Base-by-base conservation (phyloP, 1,140 invertebrate genomes). In the Steinernema feltiae region DNA sequence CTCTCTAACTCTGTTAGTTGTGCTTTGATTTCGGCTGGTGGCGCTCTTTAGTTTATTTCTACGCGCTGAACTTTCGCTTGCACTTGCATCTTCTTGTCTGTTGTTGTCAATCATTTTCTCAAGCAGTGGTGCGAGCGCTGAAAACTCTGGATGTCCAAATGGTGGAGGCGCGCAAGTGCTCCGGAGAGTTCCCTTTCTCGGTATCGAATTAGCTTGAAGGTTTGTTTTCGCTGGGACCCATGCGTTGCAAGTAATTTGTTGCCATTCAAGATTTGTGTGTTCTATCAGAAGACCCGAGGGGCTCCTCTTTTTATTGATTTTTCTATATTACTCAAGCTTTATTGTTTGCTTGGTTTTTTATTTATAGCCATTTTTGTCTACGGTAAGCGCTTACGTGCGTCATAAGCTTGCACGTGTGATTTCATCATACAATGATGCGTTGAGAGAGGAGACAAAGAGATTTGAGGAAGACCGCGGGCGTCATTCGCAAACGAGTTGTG, bases 61-160 rank as follows among this genome's bases (percentile, higher is more conserved):
- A 41, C 7, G 7, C 18, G 7, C 35, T 41, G 7, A 41, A 41
- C n/a, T n/a, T n/a, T n/a, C n/a, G n/a, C n/a, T n/a, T n/a, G n/a
- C n/a, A 46, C 7, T n/a, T 46, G 41, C 41, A 46, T 12, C 7
- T 46, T 46, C 41, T 46, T 46, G 41, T 46, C 41, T 7, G 7
- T 46, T n/a, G 41, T n/a, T 7, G n/a, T 46, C n/a, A n/a, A n/a
- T n/a, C n/a, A n/a, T n/a, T n/a, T n/a, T n/a, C n/a, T n/a, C n/a
- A n/a, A n/a, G n/a, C n/a, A n/a, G n/a, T n/a, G n/a, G n/a, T n/a
- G n/a, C n/a, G n/a, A n/a, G n/a, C n/a, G n/a, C n/a, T n/a, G n/a
- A n/a, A n/a, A 63, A 27, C 3, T 63, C 53, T 63, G 53, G 53
- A 63, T 63, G 53, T 63, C 53, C 53, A 63, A 63, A 63, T 63